Percentiles rank a stretch among this genome's conserved stretches.
phyloP scores from a whole-genome alignment of 35 echinoderm and acorn worm genomes.

The Ophiothrix spiculata region DNA sequence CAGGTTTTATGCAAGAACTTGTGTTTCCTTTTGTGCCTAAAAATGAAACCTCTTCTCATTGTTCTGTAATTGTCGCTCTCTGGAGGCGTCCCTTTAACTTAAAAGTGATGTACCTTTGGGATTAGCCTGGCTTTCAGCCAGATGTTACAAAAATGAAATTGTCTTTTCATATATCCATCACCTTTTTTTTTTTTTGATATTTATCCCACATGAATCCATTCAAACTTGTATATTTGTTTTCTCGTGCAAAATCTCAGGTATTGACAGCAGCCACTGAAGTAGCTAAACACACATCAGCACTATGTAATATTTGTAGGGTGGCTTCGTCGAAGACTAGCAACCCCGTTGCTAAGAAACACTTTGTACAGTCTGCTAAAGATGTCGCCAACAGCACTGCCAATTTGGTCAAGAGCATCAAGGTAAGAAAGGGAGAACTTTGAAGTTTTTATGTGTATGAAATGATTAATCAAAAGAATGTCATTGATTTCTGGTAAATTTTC shows the following conservation, averaged over 20 bases:
- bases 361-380: conserved; percentile 97
- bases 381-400: conserved; percentile 98
- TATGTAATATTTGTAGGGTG: conserved; percentile 91
- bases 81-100: background rate
- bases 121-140: background rate
- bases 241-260: conserved; percentile 41
- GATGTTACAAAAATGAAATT: background rate
- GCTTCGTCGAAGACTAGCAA: conserved; percentile 95
- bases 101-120: background rate
- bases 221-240: background rate
- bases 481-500: no score
- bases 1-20: no score
- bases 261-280: conserved; percentile 92
- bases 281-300: conserved; percentile 91
- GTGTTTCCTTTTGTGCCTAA: no score
- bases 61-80: background rate
- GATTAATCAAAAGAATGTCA: no score
- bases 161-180: no score
- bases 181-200: no score
- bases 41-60: no score
- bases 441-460: no score
- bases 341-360: conserved; percentile 96
- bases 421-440: no score
- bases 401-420: conserved; percentile 96
- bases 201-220: background rate